Conservation (phyloP, 1,140 invertebrate species). For the Centruroides vittatus region DNA sequence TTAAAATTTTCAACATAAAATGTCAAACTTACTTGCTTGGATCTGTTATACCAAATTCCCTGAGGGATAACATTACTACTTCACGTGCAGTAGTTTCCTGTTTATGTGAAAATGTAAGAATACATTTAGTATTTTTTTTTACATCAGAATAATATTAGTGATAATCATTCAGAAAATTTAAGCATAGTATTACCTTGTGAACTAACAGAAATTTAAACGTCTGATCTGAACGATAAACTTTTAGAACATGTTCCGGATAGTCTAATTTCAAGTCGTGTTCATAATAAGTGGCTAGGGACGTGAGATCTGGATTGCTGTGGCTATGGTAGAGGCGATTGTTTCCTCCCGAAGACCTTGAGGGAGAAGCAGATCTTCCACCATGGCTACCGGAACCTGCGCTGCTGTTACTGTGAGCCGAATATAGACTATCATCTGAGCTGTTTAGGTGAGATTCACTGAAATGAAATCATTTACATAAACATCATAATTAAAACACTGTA, state of each 20-base stretch:
- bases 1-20: too few relatives aligned
- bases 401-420: constrained; percentile 18
- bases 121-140: background rate
- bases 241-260: constrained; percentile 93
- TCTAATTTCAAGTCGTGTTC: constrained; percentile 50
- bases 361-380: constrained; percentile 28
- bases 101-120: constrained; percentile 6
- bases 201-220: constrained; percentile 94
- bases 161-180: background rate
- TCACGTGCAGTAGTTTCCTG: constrained; percentile 91
- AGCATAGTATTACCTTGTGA: constrained; percentile 47
- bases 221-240: constrained; percentile 82
- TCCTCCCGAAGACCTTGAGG: constrained; percentile 19
- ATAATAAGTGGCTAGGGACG: constrained; percentile 21
- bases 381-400: constrained; percentile 16
- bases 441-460: constrained; percentile 19
- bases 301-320: constrained; percentile 78
- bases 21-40: constrained; percentile 39
- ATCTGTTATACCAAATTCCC: constrained; percentile 92
- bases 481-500: background rate
- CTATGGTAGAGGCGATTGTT: constrained; percentile 40
- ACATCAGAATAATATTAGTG: background rate
- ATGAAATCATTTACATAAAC: background rate
- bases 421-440: constrained; percentile 19
- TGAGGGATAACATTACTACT: constrained; percentile 92